Evolutionary conservation across 2,113 vertebrate genomes (phyloP).

Genomic region (Sander lucioperca): DNA sequence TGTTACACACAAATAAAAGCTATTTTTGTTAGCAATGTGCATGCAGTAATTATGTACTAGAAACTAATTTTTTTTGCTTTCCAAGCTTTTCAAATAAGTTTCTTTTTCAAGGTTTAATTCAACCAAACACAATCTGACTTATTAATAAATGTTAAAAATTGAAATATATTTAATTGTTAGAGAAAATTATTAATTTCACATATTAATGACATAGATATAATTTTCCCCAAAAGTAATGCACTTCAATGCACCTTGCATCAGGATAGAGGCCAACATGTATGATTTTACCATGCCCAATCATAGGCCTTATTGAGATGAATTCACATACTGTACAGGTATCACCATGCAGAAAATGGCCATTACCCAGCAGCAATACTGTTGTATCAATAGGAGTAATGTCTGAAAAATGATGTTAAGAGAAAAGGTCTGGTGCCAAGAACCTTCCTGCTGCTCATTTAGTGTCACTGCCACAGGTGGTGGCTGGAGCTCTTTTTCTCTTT

Average conservation of each 20-base stretch:
- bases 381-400: background rate
- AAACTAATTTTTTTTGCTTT: background rate
- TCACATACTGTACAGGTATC: background rate
- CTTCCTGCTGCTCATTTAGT: conserved; percentile 25
- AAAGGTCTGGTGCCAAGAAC: conserved; percentile 7
- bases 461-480: conserved; percentile 32
- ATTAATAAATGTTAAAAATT: background rate
- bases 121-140: background rate
- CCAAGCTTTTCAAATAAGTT: background rate
- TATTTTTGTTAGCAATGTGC: background rate
- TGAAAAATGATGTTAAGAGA: background rate
- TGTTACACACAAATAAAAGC: background rate
- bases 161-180: background rate
- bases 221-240: too few species aligned
- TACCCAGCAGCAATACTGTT: background rate
- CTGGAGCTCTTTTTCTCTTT: conserved; percentile 20
- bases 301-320: too few species aligned
- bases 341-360: background rate
- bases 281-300: too few species aligned
- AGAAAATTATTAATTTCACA: too few species aligned
- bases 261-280: too few species aligned
- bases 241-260: too few species aligned
- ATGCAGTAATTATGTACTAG: background rate
- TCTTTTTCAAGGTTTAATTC: background rate
- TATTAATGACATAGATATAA: background rate